Evolutionary conservation across 2,797 vertebrate species (phyloP).

Genomic region (Cyclopterus lumpus): DNA sequence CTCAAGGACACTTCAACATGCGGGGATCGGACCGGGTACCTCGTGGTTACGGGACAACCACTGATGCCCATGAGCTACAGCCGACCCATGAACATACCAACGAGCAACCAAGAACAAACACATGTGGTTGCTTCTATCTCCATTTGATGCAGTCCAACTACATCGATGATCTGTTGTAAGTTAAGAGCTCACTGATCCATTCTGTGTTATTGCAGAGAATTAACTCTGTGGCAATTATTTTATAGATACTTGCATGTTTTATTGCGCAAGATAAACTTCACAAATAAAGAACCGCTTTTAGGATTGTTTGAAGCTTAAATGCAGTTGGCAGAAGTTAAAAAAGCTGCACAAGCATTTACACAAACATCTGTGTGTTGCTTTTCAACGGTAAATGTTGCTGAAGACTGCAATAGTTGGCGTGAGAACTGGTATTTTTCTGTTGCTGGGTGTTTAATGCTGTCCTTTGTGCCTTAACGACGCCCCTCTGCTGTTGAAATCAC

Average conservation of each 20-base stretch:
- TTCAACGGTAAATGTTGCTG: neutral
- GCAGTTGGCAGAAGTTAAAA: neutral
- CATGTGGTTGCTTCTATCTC: no score
- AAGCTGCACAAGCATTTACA: no score
- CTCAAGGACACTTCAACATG: no score
- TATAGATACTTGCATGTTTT: no score
- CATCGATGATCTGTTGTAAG: no score
- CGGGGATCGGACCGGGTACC: no score
- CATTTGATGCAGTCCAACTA: no score
- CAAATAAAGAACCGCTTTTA: neutral
- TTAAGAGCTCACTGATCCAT: neutral
- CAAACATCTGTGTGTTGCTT: neutral
- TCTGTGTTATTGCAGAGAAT: neutral
- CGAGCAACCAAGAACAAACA: no score
- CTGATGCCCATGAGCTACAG: no score
- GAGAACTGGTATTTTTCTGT: neutral
- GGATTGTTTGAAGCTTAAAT: neutral
- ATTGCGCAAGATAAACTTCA: no score
- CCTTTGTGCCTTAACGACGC: neutral
- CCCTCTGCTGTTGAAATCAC: neutral
- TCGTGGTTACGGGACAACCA: no score
- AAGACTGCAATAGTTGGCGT: neutral
- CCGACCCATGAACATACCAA: no score
- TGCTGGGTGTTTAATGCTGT: neutral
- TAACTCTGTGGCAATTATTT: neutral